Conservation (phyloP, 2,888 invertebrate genomes). For the Pyrochroa serraticornis region DNA sequence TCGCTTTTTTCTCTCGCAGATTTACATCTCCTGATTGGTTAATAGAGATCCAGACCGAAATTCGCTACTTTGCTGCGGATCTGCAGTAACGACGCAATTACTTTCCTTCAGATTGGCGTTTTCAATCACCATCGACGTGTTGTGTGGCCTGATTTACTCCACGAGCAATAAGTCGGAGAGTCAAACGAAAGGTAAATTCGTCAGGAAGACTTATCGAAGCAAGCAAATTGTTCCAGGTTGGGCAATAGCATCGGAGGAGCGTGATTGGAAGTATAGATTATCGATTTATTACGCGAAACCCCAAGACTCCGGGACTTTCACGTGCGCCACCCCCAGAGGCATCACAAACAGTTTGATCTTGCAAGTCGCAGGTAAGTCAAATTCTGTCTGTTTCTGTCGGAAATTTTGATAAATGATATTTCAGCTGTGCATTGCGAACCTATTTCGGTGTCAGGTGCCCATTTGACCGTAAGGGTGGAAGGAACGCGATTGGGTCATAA, state of each 20-base stretch:
- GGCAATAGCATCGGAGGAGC: slow-evolving; percentile 76
- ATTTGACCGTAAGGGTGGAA: slow-evolving; percentile 74
- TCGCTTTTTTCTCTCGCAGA: no score
- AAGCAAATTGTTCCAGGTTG: slow-evolving; percentile 63
- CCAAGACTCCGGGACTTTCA: slow-evolving; percentile 84
- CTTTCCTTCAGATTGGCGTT: slow-evolving; percentile 5
- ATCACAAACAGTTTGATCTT: slow-evolving; percentile 77
- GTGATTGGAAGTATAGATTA: slow-evolving; percentile 80
- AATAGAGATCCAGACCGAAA: slow-evolving; percentile 5
- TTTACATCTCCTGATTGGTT: no score
- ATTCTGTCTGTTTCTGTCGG: not conserved
- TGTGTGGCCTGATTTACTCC: slow-evolving; percentile 3
- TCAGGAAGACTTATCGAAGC: slow-evolving; percentile 27
- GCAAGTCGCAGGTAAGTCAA: slow-evolving; percentile 75
- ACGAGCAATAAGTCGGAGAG: no score
- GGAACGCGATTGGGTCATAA: slow-evolving; percentile 80
- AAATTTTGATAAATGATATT: not conserved
- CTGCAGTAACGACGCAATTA: slow-evolving; percentile 13
- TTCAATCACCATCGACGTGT: slow-evolving; percentile 13
- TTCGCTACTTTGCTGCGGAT: slow-evolving; percentile 7
- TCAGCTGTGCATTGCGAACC: slow-evolving; percentile 70
- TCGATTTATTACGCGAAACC: slow-evolving; percentile 81
- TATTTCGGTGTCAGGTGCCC: slow-evolving; percentile 65
- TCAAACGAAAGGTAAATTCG: slow-evolving; percentile 19
- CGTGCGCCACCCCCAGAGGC: slow-evolving; percentile 82